Evolutionary conservation across 2,113 vertebrate species (phyloP).

Genomic region (Ardeotis arabs): DNA sequence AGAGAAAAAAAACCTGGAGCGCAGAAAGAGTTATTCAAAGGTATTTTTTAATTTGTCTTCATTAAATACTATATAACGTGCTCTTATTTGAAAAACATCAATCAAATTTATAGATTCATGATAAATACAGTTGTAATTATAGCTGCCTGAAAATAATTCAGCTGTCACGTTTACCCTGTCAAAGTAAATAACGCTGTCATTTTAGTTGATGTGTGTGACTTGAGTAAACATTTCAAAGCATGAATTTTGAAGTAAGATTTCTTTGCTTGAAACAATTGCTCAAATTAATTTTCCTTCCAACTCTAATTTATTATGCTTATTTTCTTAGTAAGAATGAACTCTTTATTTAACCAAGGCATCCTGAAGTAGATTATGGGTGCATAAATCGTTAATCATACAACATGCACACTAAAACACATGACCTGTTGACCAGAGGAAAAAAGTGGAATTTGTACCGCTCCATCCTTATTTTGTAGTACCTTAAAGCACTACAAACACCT

Average conservation of each 20-base stretch:
- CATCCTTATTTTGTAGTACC: not conserved
- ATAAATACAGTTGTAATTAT: conserved; percentile 49
- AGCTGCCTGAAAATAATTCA: conserved; percentile 57
- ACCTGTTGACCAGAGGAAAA: not conserved
- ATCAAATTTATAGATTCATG: conserved; percentile 30
- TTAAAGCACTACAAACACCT: not conserved
- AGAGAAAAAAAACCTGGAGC: not conserved
- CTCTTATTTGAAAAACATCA: conserved; percentile 60
- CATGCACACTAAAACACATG: not conserved
- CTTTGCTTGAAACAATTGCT: conserved; percentile 62
- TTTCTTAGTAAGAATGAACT: conserved; percentile 29
- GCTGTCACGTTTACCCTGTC: conserved; percentile 62
- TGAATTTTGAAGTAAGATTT: conserved; percentile 59
- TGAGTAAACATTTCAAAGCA: conserved; percentile 51
- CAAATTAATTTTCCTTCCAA: conserved; percentile 57
- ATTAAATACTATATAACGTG: conserved; percentile 2
- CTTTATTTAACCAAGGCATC: not conserved
- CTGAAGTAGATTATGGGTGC: not conserved
- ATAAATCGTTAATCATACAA: conserved; percentile 6
- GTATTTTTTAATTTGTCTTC: conserved; percentile 14
- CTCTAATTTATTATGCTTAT: conserved; percentile 46
- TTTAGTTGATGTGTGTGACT: conserved; percentile 46
- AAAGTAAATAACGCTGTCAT: conserved; percentile 57
- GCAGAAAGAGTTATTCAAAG: conserved; percentile 32
- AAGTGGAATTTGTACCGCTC: not conserved